phyloP scores from a whole-genome alignment of 2,113 vertebrate species.

The Aleadryas rufinucha region DNA sequence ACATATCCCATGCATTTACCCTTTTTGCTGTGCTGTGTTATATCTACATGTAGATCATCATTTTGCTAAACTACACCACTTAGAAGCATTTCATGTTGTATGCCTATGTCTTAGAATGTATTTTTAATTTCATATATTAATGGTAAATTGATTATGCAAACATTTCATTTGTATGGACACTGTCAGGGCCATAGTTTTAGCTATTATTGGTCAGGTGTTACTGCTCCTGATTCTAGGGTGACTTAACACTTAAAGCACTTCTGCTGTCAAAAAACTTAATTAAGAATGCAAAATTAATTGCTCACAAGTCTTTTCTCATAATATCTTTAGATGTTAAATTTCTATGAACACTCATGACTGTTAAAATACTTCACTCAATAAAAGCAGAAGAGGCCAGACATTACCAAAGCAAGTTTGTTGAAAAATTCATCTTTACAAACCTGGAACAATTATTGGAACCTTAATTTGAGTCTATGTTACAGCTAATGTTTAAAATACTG shows the following conservation, averaged over 20 bases:
- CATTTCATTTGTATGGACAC: not conserved
- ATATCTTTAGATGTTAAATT: not conserved
- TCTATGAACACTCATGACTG: not conserved
- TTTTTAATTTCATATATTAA: not conserved
- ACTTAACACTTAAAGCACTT: not conserved
- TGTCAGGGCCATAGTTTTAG: not conserved
- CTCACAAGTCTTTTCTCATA: not conserved
- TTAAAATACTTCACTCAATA: not conserved
- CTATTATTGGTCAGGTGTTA: not conserved
- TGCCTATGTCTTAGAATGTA: not conserved
- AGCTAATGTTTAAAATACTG: not conserved
- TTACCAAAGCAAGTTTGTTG: not conserved
- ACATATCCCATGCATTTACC: not conserved
- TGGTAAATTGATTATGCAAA: not conserved
- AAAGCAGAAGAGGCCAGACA: not conserved
- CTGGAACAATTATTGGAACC: not conserved
- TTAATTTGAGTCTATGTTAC: not conserved
- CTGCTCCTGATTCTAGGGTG: not conserved
- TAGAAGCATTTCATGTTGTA: not conserved
- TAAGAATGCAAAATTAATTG: not conserved
- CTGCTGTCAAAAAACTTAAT: not conserved
- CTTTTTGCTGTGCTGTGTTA: fast-evolving
- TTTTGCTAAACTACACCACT: not conserved
- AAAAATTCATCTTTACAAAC: not conserved
- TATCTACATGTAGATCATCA: fast-evolving